These are phyloP conservation scores for Ranitomeya imitator DNA, from an alignment of 2,113 vertebrate genomes.

Conservation along the genomic window DNA sequence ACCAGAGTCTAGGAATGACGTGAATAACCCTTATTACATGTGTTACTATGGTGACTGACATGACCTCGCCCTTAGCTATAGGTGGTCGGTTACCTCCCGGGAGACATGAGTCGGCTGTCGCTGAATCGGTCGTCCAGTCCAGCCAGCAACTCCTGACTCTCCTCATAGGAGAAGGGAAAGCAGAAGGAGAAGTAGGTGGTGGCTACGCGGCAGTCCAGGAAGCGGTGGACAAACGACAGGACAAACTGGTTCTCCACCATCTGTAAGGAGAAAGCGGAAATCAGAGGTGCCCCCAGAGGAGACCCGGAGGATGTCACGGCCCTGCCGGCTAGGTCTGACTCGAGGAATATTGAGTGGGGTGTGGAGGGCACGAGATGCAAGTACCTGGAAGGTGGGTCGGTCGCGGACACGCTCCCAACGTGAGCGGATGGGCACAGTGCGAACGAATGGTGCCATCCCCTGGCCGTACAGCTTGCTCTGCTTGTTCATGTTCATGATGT, in stretches of 20 bases:
- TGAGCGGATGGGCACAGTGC: constrained; percentile 80
- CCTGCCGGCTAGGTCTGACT: neutral
- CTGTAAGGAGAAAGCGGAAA: constrained; percentile 66
- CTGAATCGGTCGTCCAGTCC: constrained; percentile 83
- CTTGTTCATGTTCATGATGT: constrained; percentile 97
- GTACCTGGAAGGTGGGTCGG: constrained; percentile 85
- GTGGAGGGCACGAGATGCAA: too few species aligned
- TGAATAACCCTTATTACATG: too few species aligned
- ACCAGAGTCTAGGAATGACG: too few species aligned
- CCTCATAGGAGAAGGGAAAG: constrained; percentile 92
- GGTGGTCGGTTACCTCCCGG: constrained; percentile 76
- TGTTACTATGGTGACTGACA: too few species aligned
- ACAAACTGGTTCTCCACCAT: constrained; percentile 91
- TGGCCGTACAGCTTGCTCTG: constrained; percentile 96
- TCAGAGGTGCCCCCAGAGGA: neutral
- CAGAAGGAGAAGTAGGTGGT: constrained; percentile 97
- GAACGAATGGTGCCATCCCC: constrained; percentile 93
- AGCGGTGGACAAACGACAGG: constrained; percentile 90
- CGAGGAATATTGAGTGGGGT: neutral
- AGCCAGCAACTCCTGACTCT: constrained; percentile 91
- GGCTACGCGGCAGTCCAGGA: constrained; percentile 83
- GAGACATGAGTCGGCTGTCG: constrained; percentile 73
- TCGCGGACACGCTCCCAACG: constrained; percentile 93
- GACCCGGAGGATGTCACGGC: neutral
- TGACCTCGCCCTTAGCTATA: too few species aligned